Percentiles rank a stretch among this genome's conserved stretches.
phyloP scores from a whole-genome alignment of 2,797 vertebrate species.

The Pterois miles region DNA sequence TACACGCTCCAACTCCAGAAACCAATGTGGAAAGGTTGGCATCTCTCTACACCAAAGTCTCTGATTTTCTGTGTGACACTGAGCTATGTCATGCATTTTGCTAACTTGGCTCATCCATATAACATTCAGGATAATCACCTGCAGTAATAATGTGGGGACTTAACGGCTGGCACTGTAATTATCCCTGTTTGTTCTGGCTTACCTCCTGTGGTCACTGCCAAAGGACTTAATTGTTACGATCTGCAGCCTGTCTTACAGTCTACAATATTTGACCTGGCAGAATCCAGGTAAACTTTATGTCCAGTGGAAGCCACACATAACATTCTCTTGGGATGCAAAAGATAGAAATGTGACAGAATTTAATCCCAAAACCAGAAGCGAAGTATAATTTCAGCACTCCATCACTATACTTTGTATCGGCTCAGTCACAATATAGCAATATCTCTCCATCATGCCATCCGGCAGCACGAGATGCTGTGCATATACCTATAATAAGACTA shows the following conservation, averaged over 20 bases:
- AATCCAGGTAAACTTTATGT: not conserved
- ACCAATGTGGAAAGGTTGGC: not conserved
- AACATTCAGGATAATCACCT: not conserved
- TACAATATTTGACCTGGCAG: not conserved
- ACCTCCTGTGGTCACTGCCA: not conserved
- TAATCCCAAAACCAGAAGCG: not conserved
- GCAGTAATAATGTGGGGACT: not conserved
- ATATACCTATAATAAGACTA: slow-evolving; percentile 33
- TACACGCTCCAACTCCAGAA: not conserved
- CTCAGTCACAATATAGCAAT: slow-evolving; percentile 12
- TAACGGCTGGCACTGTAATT: not conserved
- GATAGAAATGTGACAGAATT: not conserved
- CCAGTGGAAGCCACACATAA: not conserved
- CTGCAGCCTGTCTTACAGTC: not conserved
- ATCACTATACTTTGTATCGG: not conserved
- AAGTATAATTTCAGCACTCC: not conserved
- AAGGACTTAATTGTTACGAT: not conserved
- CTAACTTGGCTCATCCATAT: not conserved
- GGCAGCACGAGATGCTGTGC: not conserved
- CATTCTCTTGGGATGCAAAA: not conserved
- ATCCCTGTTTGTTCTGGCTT: not conserved
- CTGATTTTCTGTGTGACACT: not conserved
- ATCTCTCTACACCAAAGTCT: not conserved
- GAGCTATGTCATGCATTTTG: not conserved
- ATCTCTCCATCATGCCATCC: slow-evolving; percentile 23